phyloP scores from a whole-genome alignment of 2,888 invertebrate genomes.

The Drosophila neutralis region DNA sequence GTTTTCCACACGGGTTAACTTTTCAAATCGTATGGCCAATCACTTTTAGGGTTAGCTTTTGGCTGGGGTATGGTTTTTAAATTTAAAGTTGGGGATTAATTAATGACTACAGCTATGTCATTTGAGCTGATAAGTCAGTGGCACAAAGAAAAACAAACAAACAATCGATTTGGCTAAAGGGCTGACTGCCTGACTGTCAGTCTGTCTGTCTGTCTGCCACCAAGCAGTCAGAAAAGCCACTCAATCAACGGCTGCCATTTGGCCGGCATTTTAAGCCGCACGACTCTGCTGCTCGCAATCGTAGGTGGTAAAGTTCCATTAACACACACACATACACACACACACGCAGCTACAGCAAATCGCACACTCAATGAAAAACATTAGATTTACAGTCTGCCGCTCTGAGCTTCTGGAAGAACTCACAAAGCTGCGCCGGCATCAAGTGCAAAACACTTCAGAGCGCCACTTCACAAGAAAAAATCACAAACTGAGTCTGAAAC shows the following conservation, averaged over 20 bases:
- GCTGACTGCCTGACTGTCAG: not conserved
- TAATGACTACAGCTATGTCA: slow-evolving; percentile 53
- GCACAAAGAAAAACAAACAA: slow-evolving; percentile 35
- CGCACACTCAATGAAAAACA: slow-evolving; percentile 19
- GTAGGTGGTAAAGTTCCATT: slow-evolving; percentile 47
- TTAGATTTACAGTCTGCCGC: slow-evolving; percentile 48
- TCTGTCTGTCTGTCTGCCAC: not conserved
- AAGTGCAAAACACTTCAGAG: slow-evolving; percentile 66
- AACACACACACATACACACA: slow-evolving; percentile 25
- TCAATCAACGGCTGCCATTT: slow-evolving; percentile 65
- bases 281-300: slow-evolving; percentile 21
- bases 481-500: slow-evolving; percentile 39
- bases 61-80: slow-evolving; percentile 3
- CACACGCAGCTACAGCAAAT: not conserved
- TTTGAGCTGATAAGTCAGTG: slow-evolving; percentile 48
- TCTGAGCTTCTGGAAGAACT: slow-evolving; percentile 45
- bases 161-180: slow-evolving; percentile 66
- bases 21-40: not conserved
- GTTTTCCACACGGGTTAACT: not conserved
- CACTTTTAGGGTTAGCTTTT: not conserved
- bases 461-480: slow-evolving; percentile 72
- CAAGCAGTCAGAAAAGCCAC: slow-evolving; percentile 43
- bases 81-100: slow-evolving; percentile 41
- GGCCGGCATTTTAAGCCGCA: slow-evolving; percentile 44
- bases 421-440: slow-evolving; percentile 60